Percentiles rank a stretch among this genome's conserved stretches.
phyloP scores from a whole-genome alignment of 2,888 invertebrate species.

The Melanostoma scalare region DNA sequence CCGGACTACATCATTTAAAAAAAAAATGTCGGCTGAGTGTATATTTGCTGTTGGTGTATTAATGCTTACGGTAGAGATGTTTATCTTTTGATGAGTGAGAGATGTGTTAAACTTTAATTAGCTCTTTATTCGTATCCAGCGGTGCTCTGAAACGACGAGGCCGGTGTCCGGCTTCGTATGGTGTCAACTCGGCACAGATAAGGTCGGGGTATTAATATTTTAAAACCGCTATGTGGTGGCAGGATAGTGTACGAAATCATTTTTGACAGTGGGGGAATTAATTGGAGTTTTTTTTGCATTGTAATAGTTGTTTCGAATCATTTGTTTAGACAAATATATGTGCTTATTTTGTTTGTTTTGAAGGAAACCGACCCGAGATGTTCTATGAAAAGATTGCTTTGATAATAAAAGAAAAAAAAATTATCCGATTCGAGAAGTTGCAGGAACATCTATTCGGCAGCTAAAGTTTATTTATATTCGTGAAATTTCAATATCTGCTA shows the following conservation, averaged over 20 bases:
- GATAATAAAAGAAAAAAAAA: no score
- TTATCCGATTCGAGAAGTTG: no score
- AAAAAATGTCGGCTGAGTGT: conserved; percentile 40
- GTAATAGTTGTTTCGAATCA: no score
- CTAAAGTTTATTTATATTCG: no score
- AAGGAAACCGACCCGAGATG: no score
- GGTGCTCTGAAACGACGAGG: conserved; percentile 22
- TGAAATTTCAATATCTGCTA: no score
- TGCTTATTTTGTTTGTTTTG: no score
- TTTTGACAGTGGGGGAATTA: neutral
- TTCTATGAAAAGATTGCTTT: no score
- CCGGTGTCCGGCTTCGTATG: neutral
- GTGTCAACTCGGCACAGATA: conserved; percentile 36
- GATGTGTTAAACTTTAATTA: conserved; percentile 72
- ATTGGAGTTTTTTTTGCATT: neutral
- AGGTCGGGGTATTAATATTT: conserved; percentile 33
- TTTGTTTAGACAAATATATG: no score
- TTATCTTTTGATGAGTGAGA: conserved; percentile 62
- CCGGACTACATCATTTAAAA: conserved; percentile 7
- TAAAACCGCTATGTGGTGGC: conserved; percentile 20
- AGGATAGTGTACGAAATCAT: neutral
- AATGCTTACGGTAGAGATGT: conserved; percentile 68
- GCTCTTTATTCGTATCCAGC: conserved; percentile 46
- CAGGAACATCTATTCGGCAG: no score
- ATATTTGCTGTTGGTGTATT: conserved; percentile 40